Evolutionary conservation across 2,888 invertebrate genomes (phyloP).

Genomic region (Blastobasis lacticolella): DNA sequence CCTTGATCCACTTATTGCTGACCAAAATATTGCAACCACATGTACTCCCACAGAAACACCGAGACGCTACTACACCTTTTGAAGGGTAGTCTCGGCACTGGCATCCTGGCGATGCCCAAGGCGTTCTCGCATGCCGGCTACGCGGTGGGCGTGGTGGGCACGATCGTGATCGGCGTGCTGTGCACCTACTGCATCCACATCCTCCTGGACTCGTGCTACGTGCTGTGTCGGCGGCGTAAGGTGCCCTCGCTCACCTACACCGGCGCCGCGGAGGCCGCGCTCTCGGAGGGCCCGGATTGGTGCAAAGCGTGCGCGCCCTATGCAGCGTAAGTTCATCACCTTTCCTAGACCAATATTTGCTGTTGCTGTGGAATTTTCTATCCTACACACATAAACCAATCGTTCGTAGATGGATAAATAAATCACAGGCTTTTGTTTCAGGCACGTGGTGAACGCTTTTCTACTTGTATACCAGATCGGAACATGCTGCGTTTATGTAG

Average conservation of each 20-base stretch:
- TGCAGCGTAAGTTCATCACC: constrained; percentile 76
- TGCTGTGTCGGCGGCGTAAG: constrained; percentile 72
- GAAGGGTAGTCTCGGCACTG: constrained; percentile 93
- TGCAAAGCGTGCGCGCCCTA: constrained; percentile 77
- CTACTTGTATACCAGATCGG: constrained; percentile 93
- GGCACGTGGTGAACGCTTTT: constrained; percentile 82
- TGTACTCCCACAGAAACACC: constrained; percentile 72
- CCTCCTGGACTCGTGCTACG: constrained; percentile 81
- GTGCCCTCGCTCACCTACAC: constrained; percentile 85
- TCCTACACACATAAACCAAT: too few species aligned
- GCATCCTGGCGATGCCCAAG: constrained; percentile 92
- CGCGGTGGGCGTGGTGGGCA: constrained; percentile 84
- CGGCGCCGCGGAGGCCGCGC: constrained; percentile 83
- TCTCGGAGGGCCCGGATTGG: constrained; percentile 82
- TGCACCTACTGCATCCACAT: constrained; percentile 97
- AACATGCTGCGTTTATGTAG: constrained; percentile 96
- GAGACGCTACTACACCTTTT: constrained; percentile 89
- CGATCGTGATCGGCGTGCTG: constrained; percentile 87
- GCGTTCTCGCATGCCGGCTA: constrained; percentile 90
- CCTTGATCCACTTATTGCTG: too few species aligned
- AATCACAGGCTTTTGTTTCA: constrained; percentile 40
- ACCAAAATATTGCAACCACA: not conserved
- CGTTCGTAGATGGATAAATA: too few species aligned
- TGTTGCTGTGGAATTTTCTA: too few species aligned
- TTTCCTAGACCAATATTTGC: not conserved